Evolutionary conservation across 1,140 invertebrate genomes (phyloP).

Genomic region (Saxidomus purpurata): DNA sequence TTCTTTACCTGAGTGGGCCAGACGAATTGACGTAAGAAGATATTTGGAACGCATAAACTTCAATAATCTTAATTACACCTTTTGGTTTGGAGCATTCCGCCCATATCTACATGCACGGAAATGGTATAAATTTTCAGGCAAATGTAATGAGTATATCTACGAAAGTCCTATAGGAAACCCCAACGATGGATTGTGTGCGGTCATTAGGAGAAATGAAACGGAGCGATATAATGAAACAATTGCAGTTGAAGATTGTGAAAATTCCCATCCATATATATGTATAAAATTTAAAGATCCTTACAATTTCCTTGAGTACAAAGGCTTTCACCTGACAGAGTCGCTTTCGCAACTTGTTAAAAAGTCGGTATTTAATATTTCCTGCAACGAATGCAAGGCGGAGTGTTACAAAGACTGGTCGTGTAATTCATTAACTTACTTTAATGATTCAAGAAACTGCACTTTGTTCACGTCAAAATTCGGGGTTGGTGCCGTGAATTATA

Average conservation of each 20-base stretch:
- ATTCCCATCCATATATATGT: not conserved
- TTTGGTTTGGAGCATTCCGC: too few relatives aligned
- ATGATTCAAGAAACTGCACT: not conserved
- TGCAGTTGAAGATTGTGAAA: not conserved
- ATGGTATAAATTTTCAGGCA: too few relatives aligned
- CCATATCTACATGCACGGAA: too few relatives aligned
- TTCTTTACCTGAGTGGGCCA: too few relatives aligned
- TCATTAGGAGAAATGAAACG: too few relatives aligned
- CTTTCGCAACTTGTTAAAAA: not conserved
- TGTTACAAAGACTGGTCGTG: not conserved
- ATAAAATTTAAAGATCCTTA: not conserved
- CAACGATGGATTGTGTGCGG: too few relatives aligned
- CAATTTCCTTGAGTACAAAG: not conserved
- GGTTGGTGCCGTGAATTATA: not conserved
- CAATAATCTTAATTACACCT: too few relatives aligned
- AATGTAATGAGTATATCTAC: too few relatives aligned
- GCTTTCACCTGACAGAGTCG: not conserved
- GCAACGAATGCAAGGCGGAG: not conserved
- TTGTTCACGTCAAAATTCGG: not conserved
- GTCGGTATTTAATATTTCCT: not conserved
- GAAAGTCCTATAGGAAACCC: too few relatives aligned
- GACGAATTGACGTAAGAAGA: too few relatives aligned
- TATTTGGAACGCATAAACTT: too few relatives aligned
- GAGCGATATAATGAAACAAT: too few relatives aligned
- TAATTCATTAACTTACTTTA: not conserved